Conservation (phyloP, 2,888 invertebrate genomes). For the Protophormia terraenovae region DNA sequence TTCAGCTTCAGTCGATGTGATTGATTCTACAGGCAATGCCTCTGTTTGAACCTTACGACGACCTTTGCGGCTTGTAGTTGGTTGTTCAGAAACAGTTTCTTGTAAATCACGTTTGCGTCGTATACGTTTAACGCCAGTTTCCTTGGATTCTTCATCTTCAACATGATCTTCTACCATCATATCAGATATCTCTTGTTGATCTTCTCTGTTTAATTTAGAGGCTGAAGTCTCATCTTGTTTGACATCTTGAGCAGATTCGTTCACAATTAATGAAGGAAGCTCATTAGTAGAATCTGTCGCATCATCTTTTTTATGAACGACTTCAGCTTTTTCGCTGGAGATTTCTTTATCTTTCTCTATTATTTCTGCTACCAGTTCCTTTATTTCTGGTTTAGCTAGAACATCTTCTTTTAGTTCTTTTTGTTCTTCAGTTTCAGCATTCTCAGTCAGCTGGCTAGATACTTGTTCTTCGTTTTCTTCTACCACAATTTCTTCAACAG, state of each 20-base stretch:
- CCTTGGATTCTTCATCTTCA: neutral
- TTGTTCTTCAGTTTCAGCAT: neutral
- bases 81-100: neutral
- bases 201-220: neutral
- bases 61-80: conserved; percentile 13
- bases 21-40: neutral
- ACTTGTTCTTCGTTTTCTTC: neutral
- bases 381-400: neutral
- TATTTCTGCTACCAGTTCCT: too few species aligned
- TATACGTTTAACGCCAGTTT: neutral
- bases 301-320: too few species aligned
- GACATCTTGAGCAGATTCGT: neutral
- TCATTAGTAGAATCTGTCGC: neutral
- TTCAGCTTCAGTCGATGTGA: neutral
- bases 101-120: neutral
- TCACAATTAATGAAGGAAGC: neutral
- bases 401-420: neutral
- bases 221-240: neutral
- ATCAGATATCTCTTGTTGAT: neutral
- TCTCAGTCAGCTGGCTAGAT: neutral
- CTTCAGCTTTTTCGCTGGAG: neutral
- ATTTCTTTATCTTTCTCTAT: neutral
- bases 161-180: neutral
- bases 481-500: neutral
- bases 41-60: conserved; percentile 20